These are phyloP conservation scores for Pterostichus madidus DNA, from an alignment of 2,888 invertebrate genomes.

Conservation along the genomic window DNA sequence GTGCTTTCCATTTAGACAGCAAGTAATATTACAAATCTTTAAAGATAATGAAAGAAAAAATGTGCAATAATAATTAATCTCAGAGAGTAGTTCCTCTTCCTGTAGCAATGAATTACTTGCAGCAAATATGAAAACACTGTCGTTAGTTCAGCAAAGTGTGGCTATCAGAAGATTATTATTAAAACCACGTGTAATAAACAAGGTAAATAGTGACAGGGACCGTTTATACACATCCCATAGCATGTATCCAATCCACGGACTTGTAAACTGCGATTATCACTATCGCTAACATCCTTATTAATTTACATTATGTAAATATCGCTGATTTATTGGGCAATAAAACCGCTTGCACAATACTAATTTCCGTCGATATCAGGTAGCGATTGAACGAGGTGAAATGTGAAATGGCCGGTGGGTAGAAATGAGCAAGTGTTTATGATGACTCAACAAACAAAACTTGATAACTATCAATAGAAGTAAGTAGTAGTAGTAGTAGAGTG, in stretches of 20 bases:
- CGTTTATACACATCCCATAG: conserved; percentile 32
- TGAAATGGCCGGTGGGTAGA: not conserved
- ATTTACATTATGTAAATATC: conserved; percentile 62
- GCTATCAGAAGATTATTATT: conserved; percentile 46
- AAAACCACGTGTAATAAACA: conserved; percentile 47
- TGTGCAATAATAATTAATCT: conserved; percentile 40
- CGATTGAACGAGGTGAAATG: not conserved
- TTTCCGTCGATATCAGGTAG: conserved; percentile 18
- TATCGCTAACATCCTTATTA: conserved; percentile 60
- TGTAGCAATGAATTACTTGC: conserved; percentile 29
- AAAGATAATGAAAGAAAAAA: too few relatives aligned
- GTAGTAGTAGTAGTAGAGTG: not conserved
- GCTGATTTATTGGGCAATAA: conserved; percentile 53
- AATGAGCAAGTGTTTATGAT: not conserved
- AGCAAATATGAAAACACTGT: conserved; percentile 21
- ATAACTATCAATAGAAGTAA: conserved; percentile 8
- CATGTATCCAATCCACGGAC: conserved; percentile 15
- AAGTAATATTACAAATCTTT: too few relatives aligned
- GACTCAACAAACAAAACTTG: conserved; percentile 3
- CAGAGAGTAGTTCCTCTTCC: conserved; percentile 32
- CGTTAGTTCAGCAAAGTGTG: conserved; percentile 26
- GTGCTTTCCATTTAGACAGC: too few relatives aligned
- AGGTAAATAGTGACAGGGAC: conserved; percentile 42
- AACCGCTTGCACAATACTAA: conserved; percentile 55
- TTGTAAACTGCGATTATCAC: conserved; percentile 52